These are phyloP conservation scores for Amblyjoppa fuscipennis DNA, from an alignment of 2,888 invertebrate species.

Conservation along the genomic window DNA sequence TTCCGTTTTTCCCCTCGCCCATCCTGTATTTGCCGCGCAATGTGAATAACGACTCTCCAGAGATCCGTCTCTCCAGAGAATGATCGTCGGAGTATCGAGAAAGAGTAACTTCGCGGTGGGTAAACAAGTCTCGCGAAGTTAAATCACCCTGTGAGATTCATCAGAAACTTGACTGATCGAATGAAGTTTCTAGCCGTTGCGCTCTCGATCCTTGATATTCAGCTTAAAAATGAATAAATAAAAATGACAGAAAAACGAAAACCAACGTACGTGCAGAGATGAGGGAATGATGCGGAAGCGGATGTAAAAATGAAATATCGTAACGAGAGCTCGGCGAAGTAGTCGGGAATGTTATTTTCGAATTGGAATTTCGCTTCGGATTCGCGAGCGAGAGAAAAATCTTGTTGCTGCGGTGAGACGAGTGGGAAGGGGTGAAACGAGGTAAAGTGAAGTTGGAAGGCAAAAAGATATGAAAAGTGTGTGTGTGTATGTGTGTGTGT, in stretches of 20 bases:
- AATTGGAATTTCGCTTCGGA: constrained; percentile 56
- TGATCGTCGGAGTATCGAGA: constrained; percentile 17
- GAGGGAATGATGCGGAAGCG: not conserved
- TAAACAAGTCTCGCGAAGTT: constrained; percentile 48
- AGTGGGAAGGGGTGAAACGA: constrained; percentile 14
- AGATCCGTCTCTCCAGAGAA: not conserved
- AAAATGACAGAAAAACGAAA: not conserved
- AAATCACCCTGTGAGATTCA: constrained; percentile 34
- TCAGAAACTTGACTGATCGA: constrained; percentile 52
- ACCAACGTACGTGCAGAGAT: not conserved
- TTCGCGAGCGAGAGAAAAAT: constrained; percentile 25
- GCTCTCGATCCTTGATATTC: not conserved
- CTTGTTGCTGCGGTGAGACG: constrained; percentile 1
- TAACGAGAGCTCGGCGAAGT: constrained; percentile 16
- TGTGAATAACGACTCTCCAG: constrained; percentile 51
- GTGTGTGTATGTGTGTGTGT: no score
- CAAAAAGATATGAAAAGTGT: not conserved
- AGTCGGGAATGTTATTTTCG: constrained; percentile 53
- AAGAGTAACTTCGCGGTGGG: not conserved
- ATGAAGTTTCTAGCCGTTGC: not conserved
- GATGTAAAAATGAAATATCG: constrained; percentile 45
- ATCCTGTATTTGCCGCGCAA: constrained; percentile 22
- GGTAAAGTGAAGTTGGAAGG: constrained; percentile 1
- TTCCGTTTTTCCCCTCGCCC: no score
- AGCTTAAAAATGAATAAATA: not conserved